Percentiles rank a stretch among this genome's conserved stretches.
These are phyloP conservation scores for Toxonevra muliebris DNA, from an alignment of 2,888 invertebrate genomes.

Conservation along the genomic window DNA sequence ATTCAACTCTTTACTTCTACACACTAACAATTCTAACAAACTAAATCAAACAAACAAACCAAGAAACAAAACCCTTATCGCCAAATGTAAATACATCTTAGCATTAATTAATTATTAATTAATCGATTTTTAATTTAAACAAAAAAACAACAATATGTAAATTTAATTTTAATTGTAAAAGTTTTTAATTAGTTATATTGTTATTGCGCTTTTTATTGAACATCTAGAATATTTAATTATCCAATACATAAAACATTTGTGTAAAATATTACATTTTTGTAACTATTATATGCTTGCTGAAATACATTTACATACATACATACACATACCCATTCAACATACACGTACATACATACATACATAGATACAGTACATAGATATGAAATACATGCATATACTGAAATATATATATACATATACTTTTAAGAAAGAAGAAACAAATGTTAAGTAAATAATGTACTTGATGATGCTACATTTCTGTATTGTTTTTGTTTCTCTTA, in stretches of 20 bases:
- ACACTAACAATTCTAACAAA: slow-evolving; percentile 14
- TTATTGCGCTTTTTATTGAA: slow-evolving; percentile 22
- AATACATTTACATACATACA: background rate
- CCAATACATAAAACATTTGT: background rate
- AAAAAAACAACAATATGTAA: slow-evolving; percentile 1
- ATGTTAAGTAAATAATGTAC: too few species aligned
- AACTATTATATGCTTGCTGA: slow-evolving; percentile 7
- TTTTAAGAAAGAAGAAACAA: background rate
- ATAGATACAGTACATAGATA: slow-evolving; percentile 13
- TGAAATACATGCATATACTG: too few species aligned
- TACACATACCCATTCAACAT: background rate
- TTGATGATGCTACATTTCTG: background rate
- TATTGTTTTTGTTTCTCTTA: background rate
- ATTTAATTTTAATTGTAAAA: slow-evolving; percentile 26
- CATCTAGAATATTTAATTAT: slow-evolving; percentile 8
- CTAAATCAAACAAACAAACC: background rate
- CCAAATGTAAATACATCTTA: slow-evolving; percentile 31
- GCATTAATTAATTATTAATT: background rate
- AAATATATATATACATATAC: too few species aligned
- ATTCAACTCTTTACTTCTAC: background rate
- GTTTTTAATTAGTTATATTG: slow-evolving; percentile 26
- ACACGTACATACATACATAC: slow-evolving; percentile 25
- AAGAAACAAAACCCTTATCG: slow-evolving; percentile 20
- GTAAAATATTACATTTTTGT: too few species aligned
- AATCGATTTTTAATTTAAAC: slow-evolving; percentile 17